phyloP scores from a whole-genome alignment of 2,888 invertebrate species.

The Paralinhomoeus sp. region DNA sequence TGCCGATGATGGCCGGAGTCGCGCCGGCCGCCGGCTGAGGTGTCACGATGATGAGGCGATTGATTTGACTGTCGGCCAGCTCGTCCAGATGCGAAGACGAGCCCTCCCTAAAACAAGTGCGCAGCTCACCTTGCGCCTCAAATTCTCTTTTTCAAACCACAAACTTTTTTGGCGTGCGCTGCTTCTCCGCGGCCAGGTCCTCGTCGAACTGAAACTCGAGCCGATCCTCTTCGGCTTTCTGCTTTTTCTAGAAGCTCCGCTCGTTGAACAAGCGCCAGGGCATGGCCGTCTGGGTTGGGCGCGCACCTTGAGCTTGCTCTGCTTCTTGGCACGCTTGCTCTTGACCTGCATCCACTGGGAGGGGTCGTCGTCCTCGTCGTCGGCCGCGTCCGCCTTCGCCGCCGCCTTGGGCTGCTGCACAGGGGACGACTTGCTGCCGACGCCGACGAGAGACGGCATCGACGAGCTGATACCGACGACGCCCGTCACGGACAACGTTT shows the following conservation, averaged over 20 bases:
- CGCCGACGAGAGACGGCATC: no score
- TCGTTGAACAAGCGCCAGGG: no score
- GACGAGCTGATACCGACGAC: no score
- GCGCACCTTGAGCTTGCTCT: background rate
- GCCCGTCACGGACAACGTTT: no score
- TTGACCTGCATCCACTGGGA: slow-evolving; percentile 34
- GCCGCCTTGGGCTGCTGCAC: background rate
- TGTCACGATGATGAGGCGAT: slow-evolving; percentile 61
- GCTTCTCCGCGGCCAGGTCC: slow-evolving; percentile 41
- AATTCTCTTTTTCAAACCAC: no score
- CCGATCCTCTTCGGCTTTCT: slow-evolving; percentile 41
- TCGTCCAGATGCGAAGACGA: no score
- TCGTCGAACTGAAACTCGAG: slow-evolving; percentile 91
- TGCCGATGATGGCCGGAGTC: slow-evolving; percentile 24
- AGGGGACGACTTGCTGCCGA: no score
- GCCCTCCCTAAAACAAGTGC: background rate
- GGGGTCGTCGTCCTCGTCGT: slow-evolving; percentile 27
- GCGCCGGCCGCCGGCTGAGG: no score
- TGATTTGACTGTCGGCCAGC: slow-evolving; percentile 19
- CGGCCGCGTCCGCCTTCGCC: slow-evolving; percentile 12
- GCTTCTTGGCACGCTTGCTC: slow-evolving; percentile 6
- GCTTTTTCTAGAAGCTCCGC: no score
- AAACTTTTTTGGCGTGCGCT: background rate
- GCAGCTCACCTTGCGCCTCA: background rate
- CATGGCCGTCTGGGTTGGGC: background rate